Conservation (phyloP, 1,140 invertebrate genomes). For the Caenorhabditis tropicalis region DNA sequence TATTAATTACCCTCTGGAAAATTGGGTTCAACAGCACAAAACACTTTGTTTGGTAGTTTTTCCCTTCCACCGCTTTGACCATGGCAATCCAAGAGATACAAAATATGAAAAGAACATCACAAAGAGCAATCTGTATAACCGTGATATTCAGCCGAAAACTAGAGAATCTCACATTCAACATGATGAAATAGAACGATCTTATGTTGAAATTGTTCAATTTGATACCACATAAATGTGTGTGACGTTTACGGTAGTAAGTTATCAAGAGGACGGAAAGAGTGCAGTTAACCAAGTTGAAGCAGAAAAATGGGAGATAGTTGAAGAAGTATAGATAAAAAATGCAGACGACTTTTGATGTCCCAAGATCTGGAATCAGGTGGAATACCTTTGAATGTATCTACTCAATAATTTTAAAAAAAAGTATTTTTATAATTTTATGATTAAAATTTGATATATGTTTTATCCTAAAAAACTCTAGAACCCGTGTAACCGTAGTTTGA, state of each 20-base stretch:
- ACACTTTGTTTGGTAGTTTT: background rate
- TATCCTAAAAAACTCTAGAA: too few species aligned
- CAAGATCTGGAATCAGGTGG: background rate
- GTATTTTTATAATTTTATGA: too few species aligned
- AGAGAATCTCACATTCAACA: background rate
- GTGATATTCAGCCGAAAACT: background rate
- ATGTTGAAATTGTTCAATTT: background rate
- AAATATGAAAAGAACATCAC: background rate
- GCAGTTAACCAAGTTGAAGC: background rate
- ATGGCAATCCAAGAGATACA: conserved; percentile 22
- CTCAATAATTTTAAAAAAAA: too few species aligned
- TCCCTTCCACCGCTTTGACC: background rate
- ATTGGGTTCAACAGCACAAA: conserved; percentile 8
- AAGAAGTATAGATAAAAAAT: background rate
- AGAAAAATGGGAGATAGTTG: background rate
- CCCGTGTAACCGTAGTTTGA: too few species aligned
- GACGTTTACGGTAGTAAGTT: background rate
- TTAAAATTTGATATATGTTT: too few species aligned
- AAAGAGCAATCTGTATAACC: background rate
- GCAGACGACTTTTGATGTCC: background rate
- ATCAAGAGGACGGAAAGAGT: background rate
- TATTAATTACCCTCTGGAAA: background rate
- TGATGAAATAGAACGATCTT: background rate
- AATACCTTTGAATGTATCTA: too few species aligned
- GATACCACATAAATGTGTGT: background rate